phyloP scores from a whole-genome alignment of 2,888 invertebrate species.

The Thecocarcelia acutangulata region DNA sequence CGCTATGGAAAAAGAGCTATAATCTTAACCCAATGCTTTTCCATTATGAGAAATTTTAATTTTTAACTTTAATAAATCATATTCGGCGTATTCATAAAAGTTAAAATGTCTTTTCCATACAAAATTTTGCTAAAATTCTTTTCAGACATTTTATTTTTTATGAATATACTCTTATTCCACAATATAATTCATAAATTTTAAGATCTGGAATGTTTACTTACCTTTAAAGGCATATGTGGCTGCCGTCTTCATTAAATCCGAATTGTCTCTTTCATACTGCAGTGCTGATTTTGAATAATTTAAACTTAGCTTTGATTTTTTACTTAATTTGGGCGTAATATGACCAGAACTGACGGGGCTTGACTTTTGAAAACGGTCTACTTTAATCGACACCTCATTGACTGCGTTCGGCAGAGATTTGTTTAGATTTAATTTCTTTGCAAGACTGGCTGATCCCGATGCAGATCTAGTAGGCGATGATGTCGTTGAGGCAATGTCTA shows the following conservation, averaged over 20 bases:
- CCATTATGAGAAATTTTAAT: too few species aligned
- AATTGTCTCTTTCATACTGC: conserved; percentile 28
- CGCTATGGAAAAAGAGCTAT: too few species aligned
- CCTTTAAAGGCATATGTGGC: conserved; percentile 38
- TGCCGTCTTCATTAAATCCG: conserved; percentile 22
- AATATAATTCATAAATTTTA: too few species aligned
- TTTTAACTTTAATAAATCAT: too few species aligned
- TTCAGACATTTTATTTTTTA: too few species aligned
- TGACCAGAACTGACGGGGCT: conserved; percentile 50
- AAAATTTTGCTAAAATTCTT: too few species aligned
- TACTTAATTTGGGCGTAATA: conserved; percentile 60
- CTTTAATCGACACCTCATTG: conserved; percentile 49
- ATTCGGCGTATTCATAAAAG: too few species aligned
- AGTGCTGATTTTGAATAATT: conserved; percentile 65
- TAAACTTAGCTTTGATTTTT: conserved; percentile 70
- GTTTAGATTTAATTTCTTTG: conserved; percentile 67
- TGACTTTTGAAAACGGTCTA: conserved; percentile 52
- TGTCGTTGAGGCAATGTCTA: conserved; percentile 57
- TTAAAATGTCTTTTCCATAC: too few species aligned
- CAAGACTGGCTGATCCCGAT: conserved; percentile 26
- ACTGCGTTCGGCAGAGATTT: conserved; percentile 62
- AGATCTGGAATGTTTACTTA: conserved; percentile 42
- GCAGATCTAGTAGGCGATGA: conserved; percentile 28
- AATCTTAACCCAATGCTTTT: too few species aligned
- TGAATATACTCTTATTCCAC: too few species aligned